phyloP scores from a whole-genome alignment of 2,113 vertebrate genomes.

The Herpailurus yagouaroundi region DNA sequence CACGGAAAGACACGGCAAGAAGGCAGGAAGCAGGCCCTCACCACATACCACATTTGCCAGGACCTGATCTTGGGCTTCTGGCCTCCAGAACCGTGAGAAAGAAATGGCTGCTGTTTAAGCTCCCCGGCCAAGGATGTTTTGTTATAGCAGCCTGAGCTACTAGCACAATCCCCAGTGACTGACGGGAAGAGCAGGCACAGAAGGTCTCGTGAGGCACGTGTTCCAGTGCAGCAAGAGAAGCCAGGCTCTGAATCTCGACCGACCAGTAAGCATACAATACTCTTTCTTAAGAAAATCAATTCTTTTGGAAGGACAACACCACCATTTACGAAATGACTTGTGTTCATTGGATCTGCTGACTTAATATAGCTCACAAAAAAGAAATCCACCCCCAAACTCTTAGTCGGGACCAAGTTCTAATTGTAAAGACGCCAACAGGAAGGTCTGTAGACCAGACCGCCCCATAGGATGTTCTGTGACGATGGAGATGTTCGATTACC shows the following conservation, averaged over 20 bases:
- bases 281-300: constrained; percentile 1
- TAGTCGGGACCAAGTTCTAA: not conserved
- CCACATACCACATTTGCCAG: not conserved
- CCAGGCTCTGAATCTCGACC: not conserved
- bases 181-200: not conserved
- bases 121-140: not conserved
- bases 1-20: not conserved
- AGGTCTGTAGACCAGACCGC: not conserved
- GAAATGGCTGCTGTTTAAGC: not conserved
- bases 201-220: not conserved
- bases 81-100: not conserved
- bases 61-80: not conserved
- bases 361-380: not conserved
- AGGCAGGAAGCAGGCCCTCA: not conserved
- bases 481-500: not conserved
- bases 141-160: not conserved
- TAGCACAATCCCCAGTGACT: not conserved
- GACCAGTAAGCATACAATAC: not conserved
- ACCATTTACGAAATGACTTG: not conserved
- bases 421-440: not conserved
- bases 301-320: not conserved
- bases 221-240: not conserved
- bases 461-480: not conserved
- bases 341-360: not conserved
- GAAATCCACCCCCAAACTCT: not conserved